Evolutionary conservation across 2,888 invertebrate species (phyloP), one percentile per base, ranked within the genome.

Genomic region (Hypsopygia costalis): DNA sequence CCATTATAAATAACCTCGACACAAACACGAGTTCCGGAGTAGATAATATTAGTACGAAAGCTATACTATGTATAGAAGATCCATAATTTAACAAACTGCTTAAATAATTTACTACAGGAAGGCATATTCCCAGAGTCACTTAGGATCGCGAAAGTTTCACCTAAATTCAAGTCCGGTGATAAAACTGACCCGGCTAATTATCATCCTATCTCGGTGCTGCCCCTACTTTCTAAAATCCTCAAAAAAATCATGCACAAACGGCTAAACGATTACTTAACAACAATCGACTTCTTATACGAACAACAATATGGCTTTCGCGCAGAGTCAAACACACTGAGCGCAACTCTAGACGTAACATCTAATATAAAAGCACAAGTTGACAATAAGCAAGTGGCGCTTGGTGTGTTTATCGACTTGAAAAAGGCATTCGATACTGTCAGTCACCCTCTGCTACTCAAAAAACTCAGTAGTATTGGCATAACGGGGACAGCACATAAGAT

Each of bases 101-200:
- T 44, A 1, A 44, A 44, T 11, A 11, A 9, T 11, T 16, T 25
- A 4, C 16, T 45, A 11, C 11, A 8, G 9, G 8, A 30, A 4
- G 42, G 42, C 1, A 3, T 2, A n/a, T 46, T 46, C n/a, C 46
- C 42, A 3, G 33, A 30, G 7, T 16, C 12, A 1, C 40, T 43
- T 9, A 46, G 40, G 32, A 8, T 38, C 1, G 46, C 42, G 1
- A 45, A 46, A 37, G 37, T 46, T 1, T 29, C 25, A 6, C 42
- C 42, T n/a, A 40, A 40, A 1, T 22, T 34, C 11, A 44, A 44
- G 20, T 40, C 44, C 6, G 40, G 44, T 1, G 4, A 20, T 1
- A 44, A 20, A 29, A 25, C 22, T 11, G 32, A 32, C 32, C 32
- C 32, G 1, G 20, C 11, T 5, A 32, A 32, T 32, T 32, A n/a